Base-by-base conservation (phyloP, 2,888 invertebrate genomes). In the Yponomeuta evonymella region DNA sequence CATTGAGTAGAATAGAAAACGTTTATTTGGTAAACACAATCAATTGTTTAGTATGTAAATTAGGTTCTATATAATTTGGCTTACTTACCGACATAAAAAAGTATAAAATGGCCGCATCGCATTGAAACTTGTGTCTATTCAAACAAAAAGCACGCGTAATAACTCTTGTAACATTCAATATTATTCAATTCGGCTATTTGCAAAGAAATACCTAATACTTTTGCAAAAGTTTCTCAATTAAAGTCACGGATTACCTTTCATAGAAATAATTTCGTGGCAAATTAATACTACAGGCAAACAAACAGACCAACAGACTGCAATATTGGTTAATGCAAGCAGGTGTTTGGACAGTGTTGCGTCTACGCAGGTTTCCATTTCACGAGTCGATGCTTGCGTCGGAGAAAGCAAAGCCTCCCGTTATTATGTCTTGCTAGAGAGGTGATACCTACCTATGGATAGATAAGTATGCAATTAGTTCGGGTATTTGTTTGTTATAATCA, bases 281-380 rank as follows among this genome's bases (percentile, higher is more conserved):
- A 15, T 0, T 58, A 58, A 15, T 58, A 12, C 2, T 58, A 12
- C 2, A 58, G 51, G 15, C 15, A 8, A 15, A 58, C 51, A 58
- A 58, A 64, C 64, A 29, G 10, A 64, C 64, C 12, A 29, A 23
- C 10, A 29, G 29, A 64, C 30, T 10, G 64, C 30, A 30, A 64
- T 64, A 11, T 64, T 8, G 23, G 65, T 65, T 65, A 65, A 29
- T 30, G 29, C 29, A 30, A 29, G 64, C 64, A 29, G 70, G 73
- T 67, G 73, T 72, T 73, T 70, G 72, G 69, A 23, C 72, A 73
- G 72, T 65, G 72, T 73, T 71, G 72, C 72, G 73, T 69, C 73
- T 82, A 81, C 81, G 82, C 83, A 83, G 83, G 82, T 82, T 85
- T 83, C 82, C 78, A 87, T 89, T 90, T 88, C 88, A 89, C 88